Evolutionary conservation across 1,140 invertebrate species (phyloP).

Genomic region (Pemphigus obesinymphae): DNA sequence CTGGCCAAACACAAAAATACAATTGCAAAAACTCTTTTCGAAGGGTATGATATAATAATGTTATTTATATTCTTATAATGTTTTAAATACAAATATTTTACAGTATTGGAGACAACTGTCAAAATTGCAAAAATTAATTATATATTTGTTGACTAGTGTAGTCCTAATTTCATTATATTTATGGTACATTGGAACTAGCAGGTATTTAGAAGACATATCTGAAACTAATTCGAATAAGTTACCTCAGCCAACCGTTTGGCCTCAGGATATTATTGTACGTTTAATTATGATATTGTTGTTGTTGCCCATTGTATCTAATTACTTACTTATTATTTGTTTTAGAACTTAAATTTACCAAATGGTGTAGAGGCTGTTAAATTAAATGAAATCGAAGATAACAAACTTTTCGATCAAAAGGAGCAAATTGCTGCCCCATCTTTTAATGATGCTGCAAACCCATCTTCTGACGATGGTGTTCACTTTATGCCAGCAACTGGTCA

Average conservation of each 20-base stretch:
- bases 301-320: not conserved
- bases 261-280: not conserved
- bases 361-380: conserved; percentile 14
- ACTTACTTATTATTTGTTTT: not conserved
- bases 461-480: conserved; percentile 45
- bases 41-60: not conserved
- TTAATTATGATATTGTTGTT: not conserved
- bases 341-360: not conserved
- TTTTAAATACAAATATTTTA: not conserved
- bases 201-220: not conserved
- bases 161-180: not conserved
- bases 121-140: conserved; percentile 17
- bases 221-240: not conserved
- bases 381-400: not conserved
- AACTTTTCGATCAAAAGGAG: not conserved
- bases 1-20: not conserved
- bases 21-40: not conserved
- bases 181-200: not conserved
- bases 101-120: conserved; percentile 33
- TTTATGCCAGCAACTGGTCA: conserved; percentile 68
- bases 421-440: conserved; percentile 45
- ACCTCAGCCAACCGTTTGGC: not conserved
- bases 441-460: conserved; percentile 45
- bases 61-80: not conserved
- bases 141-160: not conserved